Evolutionary conservation across 2,113 vertebrate species (phyloP).

Genomic region (Chauna torquata): DNA sequence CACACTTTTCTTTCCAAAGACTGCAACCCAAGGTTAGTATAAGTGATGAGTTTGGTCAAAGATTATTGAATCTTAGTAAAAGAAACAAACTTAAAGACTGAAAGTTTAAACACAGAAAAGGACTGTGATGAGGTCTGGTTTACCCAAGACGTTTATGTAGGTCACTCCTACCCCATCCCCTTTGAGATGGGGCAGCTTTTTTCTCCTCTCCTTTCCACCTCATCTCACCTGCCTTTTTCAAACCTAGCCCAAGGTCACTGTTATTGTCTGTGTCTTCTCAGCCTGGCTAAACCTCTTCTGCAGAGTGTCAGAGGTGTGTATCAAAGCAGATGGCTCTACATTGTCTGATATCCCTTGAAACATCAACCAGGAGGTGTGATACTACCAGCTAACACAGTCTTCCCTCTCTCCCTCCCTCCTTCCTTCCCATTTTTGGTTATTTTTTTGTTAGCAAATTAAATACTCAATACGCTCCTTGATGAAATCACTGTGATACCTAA

Average conservation of each 20-base stretch:
- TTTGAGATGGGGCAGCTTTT: not conserved
- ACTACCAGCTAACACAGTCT: not conserved
- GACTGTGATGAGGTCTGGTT: not conserved
- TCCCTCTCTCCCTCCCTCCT: not conserved
- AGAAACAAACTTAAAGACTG: not conserved
- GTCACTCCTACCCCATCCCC: not conserved
- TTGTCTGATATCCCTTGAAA: not conserved
- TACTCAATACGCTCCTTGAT: too few species aligned
- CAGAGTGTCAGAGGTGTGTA: not conserved
- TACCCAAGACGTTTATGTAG: not conserved
- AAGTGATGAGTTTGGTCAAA: not conserved
- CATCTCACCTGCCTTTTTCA: not conserved
- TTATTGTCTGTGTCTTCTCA: not conserved
- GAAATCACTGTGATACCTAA: not conserved
- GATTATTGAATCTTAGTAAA: not conserved
- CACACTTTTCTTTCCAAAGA: not conserved
- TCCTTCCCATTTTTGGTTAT: not conserved
- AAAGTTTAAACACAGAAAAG: not conserved
- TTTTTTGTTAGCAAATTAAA: not conserved
- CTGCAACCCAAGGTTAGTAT: not conserved
- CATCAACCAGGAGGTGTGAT: not conserved
- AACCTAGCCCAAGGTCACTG: not conserved
- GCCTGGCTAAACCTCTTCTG: not conserved
- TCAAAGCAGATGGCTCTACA: not conserved
- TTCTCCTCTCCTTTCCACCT: not conserved